Percentiles rank a stretch among this genome's conserved stretches.
These are phyloP conservation scores for Eudorcas thomsonii DNA, from an alignment of 2,113 vertebrate genomes.

Conservation along the genomic window DNA sequence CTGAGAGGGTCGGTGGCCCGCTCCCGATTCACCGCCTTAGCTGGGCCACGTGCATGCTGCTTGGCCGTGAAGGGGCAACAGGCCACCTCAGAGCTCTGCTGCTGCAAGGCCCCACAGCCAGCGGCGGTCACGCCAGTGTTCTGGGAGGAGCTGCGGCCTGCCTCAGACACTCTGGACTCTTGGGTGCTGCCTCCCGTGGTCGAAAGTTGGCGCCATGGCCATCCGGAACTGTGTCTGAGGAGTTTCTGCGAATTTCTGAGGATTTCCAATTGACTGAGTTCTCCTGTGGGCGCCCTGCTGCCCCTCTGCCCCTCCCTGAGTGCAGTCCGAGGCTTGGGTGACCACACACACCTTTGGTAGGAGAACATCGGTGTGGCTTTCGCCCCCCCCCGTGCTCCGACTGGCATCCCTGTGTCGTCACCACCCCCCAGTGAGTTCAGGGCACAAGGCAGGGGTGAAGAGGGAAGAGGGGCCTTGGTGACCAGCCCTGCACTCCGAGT, in stretches of 20 bases:
- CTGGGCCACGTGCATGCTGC: not conserved
- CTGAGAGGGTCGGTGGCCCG: not conserved
- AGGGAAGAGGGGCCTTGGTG: not conserved
- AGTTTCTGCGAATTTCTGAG: not conserved
- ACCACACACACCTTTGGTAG: not conserved
- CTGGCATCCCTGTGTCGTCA: not conserved
- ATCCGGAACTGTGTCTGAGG: not conserved
- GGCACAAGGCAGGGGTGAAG: not conserved
- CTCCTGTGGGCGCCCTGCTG: not conserved
- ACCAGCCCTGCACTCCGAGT: not conserved
- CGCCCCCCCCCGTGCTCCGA: accelerated
- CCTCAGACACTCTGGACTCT: not conserved
- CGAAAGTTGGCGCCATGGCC: not conserved
- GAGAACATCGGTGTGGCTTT: not conserved
- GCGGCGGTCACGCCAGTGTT: not conserved
- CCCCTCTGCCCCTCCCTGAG: not conserved
- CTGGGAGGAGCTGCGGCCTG: accelerated
- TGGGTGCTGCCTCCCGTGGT: not conserved
- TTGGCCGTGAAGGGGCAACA: not conserved
- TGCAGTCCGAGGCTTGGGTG: not conserved
- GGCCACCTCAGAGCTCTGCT: not conserved
- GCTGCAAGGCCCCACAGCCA: not conserved
- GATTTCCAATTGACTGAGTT: not conserved
- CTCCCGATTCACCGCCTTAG: not conserved
- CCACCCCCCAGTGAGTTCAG: not conserved